Percentiles rank a stretch among this genome's conserved stretches.
phyloP scores from a whole-genome alignment of 2,113 vertebrate genomes.

The Brevimyrus niger region DNA sequence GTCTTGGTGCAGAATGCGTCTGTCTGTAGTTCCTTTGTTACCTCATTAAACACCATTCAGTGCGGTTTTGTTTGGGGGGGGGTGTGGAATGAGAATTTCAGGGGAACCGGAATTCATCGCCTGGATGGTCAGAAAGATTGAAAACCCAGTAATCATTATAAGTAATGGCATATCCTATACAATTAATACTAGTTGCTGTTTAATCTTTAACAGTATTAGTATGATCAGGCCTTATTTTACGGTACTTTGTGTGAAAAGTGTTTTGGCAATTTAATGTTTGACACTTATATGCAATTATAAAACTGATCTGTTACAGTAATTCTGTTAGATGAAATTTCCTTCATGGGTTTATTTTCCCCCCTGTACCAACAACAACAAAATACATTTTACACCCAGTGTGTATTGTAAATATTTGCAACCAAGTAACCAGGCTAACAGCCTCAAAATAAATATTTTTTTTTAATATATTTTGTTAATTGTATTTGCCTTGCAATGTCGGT shows the following conservation, averaged over 20 bases:
- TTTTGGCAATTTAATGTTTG: background rate
- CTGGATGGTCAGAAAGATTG: background rate
- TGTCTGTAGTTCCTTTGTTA: background rate
- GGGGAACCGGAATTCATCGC: background rate
- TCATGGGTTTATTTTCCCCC: too few relatives aligned
- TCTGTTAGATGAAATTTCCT: background rate
- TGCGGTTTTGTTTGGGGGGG: background rate
- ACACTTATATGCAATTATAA: background rate
- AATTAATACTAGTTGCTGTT: slow-evolving; percentile 1
- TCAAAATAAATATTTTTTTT: background rate
- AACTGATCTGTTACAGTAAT: background rate
- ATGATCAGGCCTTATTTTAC: background rate
- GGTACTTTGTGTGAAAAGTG: background rate
- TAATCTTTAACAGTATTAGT: slow-evolving; percentile 1
- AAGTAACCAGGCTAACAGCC: background rate
- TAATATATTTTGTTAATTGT: background rate
- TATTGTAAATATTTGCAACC: background rate
- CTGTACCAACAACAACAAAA: background rate
- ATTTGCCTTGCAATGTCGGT: background rate
- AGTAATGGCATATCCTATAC: background rate
- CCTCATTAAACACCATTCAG: background rate
- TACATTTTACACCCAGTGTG: background rate
- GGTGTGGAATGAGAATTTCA: background rate
- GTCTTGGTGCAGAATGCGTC: background rate
- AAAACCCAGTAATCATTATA: background rate